These are phyloP conservation scores for Terrapene triunguis DNA, from an alignment of 2,113 vertebrate genomes.

Conservation along the genomic window DNA sequence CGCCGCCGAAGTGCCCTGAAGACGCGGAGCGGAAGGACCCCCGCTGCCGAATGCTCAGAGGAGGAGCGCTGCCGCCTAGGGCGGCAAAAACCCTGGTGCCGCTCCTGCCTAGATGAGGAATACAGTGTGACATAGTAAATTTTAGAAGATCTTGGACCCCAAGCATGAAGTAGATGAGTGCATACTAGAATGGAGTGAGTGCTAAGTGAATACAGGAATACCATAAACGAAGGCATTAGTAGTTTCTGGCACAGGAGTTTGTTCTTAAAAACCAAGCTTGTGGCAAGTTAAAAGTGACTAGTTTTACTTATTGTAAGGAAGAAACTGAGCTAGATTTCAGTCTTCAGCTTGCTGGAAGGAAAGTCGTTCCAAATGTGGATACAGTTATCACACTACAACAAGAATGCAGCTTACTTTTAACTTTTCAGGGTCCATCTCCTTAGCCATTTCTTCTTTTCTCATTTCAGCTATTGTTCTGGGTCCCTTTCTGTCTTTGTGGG, in stretches of 20 bases:
- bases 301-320: background rate
- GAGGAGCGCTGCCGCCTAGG: too few species aligned
- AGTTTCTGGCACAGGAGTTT: background rate
- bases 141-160: background rate
- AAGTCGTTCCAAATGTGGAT: background rate
- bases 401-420: constrained; percentile 86
- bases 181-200: rapidly evolving
- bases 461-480: constrained; percentile 98
- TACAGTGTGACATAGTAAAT: background rate
- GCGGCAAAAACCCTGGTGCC: too few species aligned
- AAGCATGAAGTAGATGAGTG: background rate
- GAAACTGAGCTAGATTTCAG: background rate
- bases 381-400: background rate
- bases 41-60: too few species aligned
- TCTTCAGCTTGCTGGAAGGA: rapidly evolving
- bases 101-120: background rate
- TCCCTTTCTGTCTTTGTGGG: constrained; percentile 93
- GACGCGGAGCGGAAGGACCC: too few species aligned
- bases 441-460: constrained; percentile 99
- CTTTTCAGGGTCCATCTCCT: constrained; percentile 99
- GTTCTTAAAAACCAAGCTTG: background rate
- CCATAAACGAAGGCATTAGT: background rate
- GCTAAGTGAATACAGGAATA: background rate
- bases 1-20: too few species aligned
- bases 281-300: background rate